These are phyloP conservation scores for Osmerus eperlanus DNA, from an alignment of 2,113 vertebrate genomes.

Conservation along the genomic window DNA sequence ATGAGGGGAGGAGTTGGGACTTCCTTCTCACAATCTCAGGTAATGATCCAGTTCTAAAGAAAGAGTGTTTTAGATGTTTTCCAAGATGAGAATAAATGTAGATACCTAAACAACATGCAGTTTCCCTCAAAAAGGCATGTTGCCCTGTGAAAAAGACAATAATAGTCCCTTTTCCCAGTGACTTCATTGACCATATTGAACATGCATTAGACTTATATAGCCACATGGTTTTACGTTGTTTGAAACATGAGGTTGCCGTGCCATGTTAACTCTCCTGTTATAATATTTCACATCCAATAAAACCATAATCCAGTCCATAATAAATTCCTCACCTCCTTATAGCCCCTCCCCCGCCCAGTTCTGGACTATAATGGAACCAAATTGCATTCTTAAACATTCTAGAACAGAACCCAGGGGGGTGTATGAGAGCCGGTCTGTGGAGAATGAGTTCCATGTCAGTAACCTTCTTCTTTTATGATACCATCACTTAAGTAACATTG, in stretches of 20 bases:
- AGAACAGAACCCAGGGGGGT: neutral
- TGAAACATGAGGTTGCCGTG: neutral
- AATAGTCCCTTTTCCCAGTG: neutral
- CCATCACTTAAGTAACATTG: neutral
- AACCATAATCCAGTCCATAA: neutral
- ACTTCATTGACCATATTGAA: neutral
- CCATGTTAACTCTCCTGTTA: neutral
- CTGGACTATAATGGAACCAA: constrained; percentile 4
- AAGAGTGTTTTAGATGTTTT: too few relatives aligned
- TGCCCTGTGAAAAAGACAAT: too few relatives aligned
- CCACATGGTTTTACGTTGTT: neutral
- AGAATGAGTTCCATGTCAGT: neutral
- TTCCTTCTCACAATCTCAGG: too few relatives aligned
- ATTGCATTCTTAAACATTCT: neutral
- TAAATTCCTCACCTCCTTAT: constrained; percentile 5
- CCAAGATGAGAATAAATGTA: too few relatives aligned
- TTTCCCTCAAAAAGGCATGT: too few relatives aligned
- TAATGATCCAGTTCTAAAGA: too few relatives aligned
- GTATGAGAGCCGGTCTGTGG: constrained; percentile 8
- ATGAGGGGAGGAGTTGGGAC: too few relatives aligned
- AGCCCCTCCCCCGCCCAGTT: neutral
- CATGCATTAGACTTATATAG: neutral
- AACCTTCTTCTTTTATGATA: too few relatives aligned
- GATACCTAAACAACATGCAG: too few relatives aligned
- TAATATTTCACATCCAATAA: constrained; percentile 9